Conservation (phyloP, 1,140 invertebrate species). For the Drosophila insularis region DNA sequence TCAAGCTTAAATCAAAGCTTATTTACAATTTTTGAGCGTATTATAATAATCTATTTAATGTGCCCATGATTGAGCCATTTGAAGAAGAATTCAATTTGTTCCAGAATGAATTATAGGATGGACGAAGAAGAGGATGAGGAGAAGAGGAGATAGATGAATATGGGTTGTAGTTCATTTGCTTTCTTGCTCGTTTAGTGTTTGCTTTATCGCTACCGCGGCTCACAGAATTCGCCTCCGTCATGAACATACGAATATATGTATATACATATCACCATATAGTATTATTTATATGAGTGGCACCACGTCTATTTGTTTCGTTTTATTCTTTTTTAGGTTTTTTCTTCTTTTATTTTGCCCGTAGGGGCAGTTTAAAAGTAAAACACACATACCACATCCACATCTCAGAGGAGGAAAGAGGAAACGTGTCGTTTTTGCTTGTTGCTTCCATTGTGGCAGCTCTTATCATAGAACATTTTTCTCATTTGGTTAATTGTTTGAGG, state of each 20-base stretch:
- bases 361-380: constrained; percentile 5
- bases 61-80: neutral
- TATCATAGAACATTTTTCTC: constrained; percentile 53
- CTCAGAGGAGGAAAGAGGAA: constrained; percentile 3
- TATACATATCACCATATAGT: constrained; percentile 16
- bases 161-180: constrained; percentile 30
- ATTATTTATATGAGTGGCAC: constrained; percentile 23
- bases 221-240: constrained; percentile 7
- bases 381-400: too few species aligned
- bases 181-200: neutral
- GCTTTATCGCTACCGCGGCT: constrained; percentile 47
- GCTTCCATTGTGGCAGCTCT: constrained; percentile 28
- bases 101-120: constrained; percentile 14
- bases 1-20: too few species aligned
- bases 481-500: constrained; percentile 73
- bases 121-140: too few species aligned
- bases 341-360: constrained; percentile 50
- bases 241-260: neutral
- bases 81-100: constrained; percentile 28
- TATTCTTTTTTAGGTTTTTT: constrained; percentile 1
- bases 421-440: constrained; percentile 31
- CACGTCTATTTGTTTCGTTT: constrained; percentile 42
- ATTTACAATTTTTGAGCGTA: neutral
- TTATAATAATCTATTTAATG: neutral
- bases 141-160: neutral